Conservation (phyloP, 2,113 vertebrate species). For the Montifringilla adamsi region DNA sequence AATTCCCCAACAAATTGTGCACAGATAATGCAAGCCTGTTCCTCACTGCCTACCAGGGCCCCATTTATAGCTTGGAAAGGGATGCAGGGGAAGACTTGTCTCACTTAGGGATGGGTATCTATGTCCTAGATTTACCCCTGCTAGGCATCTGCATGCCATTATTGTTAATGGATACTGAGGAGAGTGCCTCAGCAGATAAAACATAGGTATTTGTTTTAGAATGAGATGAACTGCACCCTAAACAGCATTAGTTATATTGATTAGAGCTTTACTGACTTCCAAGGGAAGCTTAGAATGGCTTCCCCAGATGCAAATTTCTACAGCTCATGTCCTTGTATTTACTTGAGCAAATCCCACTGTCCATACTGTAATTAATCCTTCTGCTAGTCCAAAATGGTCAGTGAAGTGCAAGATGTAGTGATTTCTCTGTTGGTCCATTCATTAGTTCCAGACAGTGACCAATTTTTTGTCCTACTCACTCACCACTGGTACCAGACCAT, state of each 20-base stretch:
- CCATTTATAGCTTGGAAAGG: not conserved
- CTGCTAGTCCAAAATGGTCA: not conserved
- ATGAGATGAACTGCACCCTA: constrained; percentile 41
- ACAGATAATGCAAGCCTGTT: not conserved
- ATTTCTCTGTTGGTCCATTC: not conserved
- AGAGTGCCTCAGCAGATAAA: constrained; percentile 22
- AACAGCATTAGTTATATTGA: constrained; percentile 58
- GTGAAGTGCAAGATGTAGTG: not conserved
- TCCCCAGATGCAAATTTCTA: constrained; percentile 17
- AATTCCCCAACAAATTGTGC: not conserved
- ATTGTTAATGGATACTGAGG: constrained; percentile 4
- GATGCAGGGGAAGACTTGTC: not conserved
- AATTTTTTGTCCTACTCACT: not conserved
- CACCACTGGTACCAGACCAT: not conserved
- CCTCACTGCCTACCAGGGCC: not conserved
- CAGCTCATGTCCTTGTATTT: not conserved
- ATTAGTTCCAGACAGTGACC: not conserved
- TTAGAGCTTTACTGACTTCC: constrained; percentile 40
- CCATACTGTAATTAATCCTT: not conserved
- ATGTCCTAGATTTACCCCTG: not conserved
- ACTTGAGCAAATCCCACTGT: constrained; percentile 31
- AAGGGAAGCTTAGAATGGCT: constrained; percentile 5
- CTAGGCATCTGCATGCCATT: not conserved
- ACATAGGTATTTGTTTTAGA: constrained; percentile 45
- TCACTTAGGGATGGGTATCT: not conserved